Base-by-base conservation (phyloP, 2,797 vertebrate genomes). In the Sylvia borin region DNA sequence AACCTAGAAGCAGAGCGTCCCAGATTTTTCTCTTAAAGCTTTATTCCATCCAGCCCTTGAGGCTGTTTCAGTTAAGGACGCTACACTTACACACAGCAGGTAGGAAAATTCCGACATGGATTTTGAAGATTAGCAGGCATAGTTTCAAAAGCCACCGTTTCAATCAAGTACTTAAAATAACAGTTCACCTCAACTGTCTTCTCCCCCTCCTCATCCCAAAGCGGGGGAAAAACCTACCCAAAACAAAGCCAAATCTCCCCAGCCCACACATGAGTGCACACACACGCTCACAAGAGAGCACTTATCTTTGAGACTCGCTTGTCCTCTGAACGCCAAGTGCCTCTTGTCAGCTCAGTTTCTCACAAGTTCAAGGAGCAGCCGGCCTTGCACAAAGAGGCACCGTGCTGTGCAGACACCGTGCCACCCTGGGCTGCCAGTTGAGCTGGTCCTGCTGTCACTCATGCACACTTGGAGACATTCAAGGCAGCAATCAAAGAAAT, bases 321-420 rank as follows among this genome's bases (percentile, higher is more conserved):
- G 70, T 88, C 15, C 4, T 32, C 66, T 50, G 70, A 62, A 62
- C 0, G 1, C 57, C 66, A 92, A 96, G 88, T 75, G 60, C 76
- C 66, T 80, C 83, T 90, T n/a, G 70, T 72, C 85, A 92, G 70
- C 77, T 95, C 72, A 14, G 88, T 64, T 92, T 75, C 93, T 92
- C 64, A 43, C 53, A 76, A 84, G 79, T 80, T 94, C 82, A 94
- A 88, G 84, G 73, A 92, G 78, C 47, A 82, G 78, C 11, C 2
- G 0, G 65, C 2, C 0, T 5, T 48, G 76, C 65, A 68, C 87
- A 83, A 78, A 86, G 87, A 32, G 22, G 32, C 60, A 68, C 73
- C 13, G 2, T 2, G 10, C 66, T 3, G 8, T 20, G 71, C 64
- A 64, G 74, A 66, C 64, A 79, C 26, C 0, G 3, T 66, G 84